Percentiles rank a stretch among this genome's conserved stretches.
Conservation (phyloP, 1,140 invertebrate genomes). For the Drosophila sproati region DNA sequence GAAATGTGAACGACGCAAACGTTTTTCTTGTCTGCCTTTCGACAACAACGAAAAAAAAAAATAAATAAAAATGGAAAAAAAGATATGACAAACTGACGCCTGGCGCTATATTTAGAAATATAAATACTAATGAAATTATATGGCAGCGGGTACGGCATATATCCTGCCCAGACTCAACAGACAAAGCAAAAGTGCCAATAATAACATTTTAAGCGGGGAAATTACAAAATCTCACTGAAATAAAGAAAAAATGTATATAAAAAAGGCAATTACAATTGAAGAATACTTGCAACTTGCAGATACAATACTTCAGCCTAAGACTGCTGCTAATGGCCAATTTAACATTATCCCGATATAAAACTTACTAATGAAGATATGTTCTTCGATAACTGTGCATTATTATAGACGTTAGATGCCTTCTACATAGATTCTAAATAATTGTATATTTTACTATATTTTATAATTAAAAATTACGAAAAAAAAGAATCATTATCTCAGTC, state of each 20-base stretch:
- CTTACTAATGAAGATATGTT: no score
- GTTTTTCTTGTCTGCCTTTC: constrained; percentile 45
- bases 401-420: background rate
- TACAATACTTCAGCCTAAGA: background rate
- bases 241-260: background rate
- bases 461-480: no score
- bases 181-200: constrained; percentile 67
- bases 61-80: constrained; percentile 20
- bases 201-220: constrained; percentile 66
- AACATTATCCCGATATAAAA: no score
- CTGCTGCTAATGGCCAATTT: no score
- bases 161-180: constrained; percentile 41
- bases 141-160: constrained; percentile 59
- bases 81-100: constrained; percentile 40
- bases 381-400: no score
- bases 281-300: background rate
- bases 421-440: background rate
- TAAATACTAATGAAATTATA: constrained; percentile 73
- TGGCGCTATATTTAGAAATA: constrained; percentile 71
- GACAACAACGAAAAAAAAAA: constrained; percentile 20
- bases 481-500: no score
- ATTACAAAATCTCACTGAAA: constrained; percentile 37
- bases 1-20: constrained; percentile 63
- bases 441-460: no score
- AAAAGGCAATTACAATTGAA: background rate